Evolutionary conservation across 2,888 invertebrate genomes (phyloP), one percentile per base, ranked within the genome.

Genomic region (Clanis bilineata): DNA sequence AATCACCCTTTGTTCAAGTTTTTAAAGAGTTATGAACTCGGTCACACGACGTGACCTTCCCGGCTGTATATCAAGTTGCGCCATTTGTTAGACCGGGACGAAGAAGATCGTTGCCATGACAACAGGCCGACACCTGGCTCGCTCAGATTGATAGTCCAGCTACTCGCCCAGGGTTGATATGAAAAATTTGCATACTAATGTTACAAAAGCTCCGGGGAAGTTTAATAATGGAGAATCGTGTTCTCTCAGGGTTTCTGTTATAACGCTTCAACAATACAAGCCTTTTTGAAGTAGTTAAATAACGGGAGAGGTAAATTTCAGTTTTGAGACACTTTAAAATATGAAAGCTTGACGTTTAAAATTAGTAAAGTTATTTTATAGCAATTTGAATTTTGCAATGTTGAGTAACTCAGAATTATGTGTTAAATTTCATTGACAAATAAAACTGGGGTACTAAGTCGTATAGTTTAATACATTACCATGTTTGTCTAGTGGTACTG

Each of bases 171-270:
- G 72, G 80, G 72, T 64, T 70, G 78, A 78, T 80, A 82, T 79
- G 77, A 83, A 82, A 83, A 82, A 88, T 85, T 88, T 83, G 81
- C 88, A 87, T 88, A 76, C 74, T 82, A 82, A 85, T 85, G 77
- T 83, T 69, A 77, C 72, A 67, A 75, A 77, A 75, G 74, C 74
- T 68, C 70, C 62, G 70, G 68, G 73, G 73, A 75, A 75, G 68
- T 72, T 69, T 69, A 65, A 72, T 80, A 76, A 80, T 75, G 67
- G 71, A 72, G 72, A 73, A 74, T 58, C 66, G 68, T 71, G 71
- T 80, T 77, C 74, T 71, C 60, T 60, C 61, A 39, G 61, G 36
- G 9, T 32, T 51, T 51, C 51, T 58, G 38, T 58, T 58, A 39
- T 36, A 47, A 10, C 25, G 25, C 43, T 57, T 57, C 41, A 21